A percentile compares a stretch with the other conserved stretches of the same genome.
Evolutionary conservation across 1,140 invertebrate species (phyloP).

Genomic region (Brachionus manjavacas): DNA sequence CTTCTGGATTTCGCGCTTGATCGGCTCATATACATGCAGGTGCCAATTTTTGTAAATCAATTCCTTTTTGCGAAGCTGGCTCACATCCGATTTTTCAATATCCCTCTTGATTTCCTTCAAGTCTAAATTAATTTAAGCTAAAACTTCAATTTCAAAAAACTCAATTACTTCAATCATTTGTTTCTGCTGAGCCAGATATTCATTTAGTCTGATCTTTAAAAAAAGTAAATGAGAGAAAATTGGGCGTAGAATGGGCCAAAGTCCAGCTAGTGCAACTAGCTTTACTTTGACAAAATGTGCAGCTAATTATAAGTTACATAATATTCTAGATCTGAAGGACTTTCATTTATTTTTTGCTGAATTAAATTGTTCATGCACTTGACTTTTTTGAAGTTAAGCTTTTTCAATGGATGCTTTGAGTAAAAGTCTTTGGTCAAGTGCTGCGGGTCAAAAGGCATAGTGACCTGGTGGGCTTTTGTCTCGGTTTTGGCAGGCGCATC

Average conservation of each 20-base stretch:
- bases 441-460: neutral
- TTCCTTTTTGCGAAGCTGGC: conserved; percentile 2
- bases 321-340: neutral
- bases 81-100: conserved; percentile 1
- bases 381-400: conserved; percentile 18
- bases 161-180: neutral
- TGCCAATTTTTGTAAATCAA: conserved; percentile 26
- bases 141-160: too few relatives aligned
- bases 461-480: neutral
- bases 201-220: neutral
- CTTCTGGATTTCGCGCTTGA: neutral
- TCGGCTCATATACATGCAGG: conserved; percentile 17
- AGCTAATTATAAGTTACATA: neutral
- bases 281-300: neutral
- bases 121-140: neutral
- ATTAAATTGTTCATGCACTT: conserved; percentile 25
- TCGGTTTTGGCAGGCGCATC: neutral
- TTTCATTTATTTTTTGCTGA: conserved; percentile 29
- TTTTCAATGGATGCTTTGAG: conserved; percentile 15
- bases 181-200: neutral
- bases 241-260: too few relatives aligned
- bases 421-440: neutral
- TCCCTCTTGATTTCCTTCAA: conserved; percentile 22
- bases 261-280: too few relatives aligned
- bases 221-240: neutral